Evolutionary conservation across 2,888 invertebrate species (phyloP), one percentile per base, ranked within the genome.

Genomic region (Galeopsomyia nigrocyanea): DNA sequence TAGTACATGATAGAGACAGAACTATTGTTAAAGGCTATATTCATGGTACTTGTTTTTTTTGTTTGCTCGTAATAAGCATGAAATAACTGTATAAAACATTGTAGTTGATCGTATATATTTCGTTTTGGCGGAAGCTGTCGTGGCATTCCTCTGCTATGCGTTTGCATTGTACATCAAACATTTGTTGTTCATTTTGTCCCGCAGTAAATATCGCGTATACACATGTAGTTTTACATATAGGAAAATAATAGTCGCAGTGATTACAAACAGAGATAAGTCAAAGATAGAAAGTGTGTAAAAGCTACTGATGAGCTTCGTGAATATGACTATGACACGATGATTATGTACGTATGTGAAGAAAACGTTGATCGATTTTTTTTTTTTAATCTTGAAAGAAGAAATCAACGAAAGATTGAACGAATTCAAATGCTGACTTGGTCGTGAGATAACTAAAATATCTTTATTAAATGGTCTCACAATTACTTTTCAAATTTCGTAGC

Each of bases 11-110:
- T 65, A 72, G 66, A 69, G 63, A 64, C 61, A 53, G 47, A 71
- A 65, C 68, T 75, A 75, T 73, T 75, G 67, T 64, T 64, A 56
- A 21, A 60, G 68, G 73, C 74, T 76, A 64, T 75, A 72, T 76
- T 76, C 71, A 47, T 73, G 66, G 70, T 55, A 26, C 26, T 26
- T n/a, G n/a, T n/a, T 76, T 71, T 61, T 62, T 68, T 64, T 58
- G 56, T 75, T 55, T 65, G 71, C 62, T 71, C 49, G 69, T 63
- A 76, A 63, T 68, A 71, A 31, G 19, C 39, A 70, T 62, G 46
- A 57, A 55, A 39, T 62, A 57, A 1, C 19, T 60, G 19, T 67
- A 57, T 58, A 73, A 68, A 58, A 72, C 47, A 60, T 67, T 22
- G 47, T 47, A 39, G 55, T 64, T 21, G 51, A 51, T 51, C 60